Percentiles rank a stretch among this genome's conserved stretches.
phyloP scores from a whole-genome alignment of 92 coral and sea anemone species.

The Anthopleura xanthogrammica region DNA sequence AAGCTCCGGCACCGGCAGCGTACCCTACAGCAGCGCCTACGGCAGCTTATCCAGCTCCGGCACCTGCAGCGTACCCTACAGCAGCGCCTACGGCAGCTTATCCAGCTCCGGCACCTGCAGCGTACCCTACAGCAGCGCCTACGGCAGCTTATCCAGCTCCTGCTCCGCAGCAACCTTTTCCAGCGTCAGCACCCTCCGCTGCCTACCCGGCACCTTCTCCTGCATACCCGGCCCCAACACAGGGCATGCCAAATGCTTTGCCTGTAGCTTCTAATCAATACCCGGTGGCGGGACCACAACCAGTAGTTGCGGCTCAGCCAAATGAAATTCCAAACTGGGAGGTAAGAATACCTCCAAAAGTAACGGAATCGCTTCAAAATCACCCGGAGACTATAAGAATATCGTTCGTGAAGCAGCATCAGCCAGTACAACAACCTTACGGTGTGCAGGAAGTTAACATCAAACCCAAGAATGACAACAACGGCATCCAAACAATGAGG shows the following conservation, averaged over 20 bases:
- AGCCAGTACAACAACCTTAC: slow-evolving; percentile 29
- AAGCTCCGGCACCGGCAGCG: slow-evolving; percentile 26
- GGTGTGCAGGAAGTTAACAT: slow-evolving; percentile 53
- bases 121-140: slow-evolving; percentile 22
- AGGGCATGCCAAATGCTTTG: slow-evolving; percentile 24
- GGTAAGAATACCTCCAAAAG: slow-evolving; percentile 60
- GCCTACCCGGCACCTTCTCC: slow-evolving; percentile 20
- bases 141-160: slow-evolving; percentile 26
- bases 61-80: slow-evolving; percentile 22
- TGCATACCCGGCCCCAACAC: neutral
- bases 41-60: slow-evolving; percentile 16
- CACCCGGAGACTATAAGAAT: slow-evolving; percentile 67
- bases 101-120: slow-evolving; percentile 31
- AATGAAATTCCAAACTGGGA: slow-evolving; percentile 51
- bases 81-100: slow-evolving; percentile 9
- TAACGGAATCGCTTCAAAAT: slow-evolving; percentile 38
- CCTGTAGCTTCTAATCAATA: slow-evolving; percentile 15
- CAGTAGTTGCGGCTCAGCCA: neutral
- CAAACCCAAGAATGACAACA: slow-evolving; percentile 47
- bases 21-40: slow-evolving; percentile 6
- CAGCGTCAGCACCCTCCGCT: slow-evolving; percentile 34
- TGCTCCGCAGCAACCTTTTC: slow-evolving; percentile 21
- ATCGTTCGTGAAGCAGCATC: slow-evolving; percentile 64
- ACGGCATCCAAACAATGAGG: slow-evolving; percentile 56
- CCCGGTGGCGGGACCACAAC: slow-evolving; percentile 29